Evolutionary conservation across 2,888 invertebrate genomes (phyloP).

Genomic region (Amblyteles armatorius): DNA sequence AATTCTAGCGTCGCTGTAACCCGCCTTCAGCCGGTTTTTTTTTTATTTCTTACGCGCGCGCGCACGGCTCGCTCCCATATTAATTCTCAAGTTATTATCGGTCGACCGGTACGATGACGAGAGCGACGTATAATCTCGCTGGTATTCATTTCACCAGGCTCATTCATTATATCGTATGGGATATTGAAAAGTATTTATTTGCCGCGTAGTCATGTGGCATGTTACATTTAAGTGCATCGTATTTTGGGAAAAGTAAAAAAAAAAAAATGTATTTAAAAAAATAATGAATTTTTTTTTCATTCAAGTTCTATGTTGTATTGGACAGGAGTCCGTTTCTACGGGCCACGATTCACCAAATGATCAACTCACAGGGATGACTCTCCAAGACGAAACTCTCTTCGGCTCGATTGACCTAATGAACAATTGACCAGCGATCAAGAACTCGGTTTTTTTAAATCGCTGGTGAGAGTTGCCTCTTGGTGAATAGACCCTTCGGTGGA

Average conservation of each 20-base stretch:
- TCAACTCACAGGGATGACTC: too few relatives aligned
- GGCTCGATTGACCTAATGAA: too few relatives aligned
- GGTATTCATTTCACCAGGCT: slow-evolving; percentile 28
- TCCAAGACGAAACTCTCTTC: too few relatives aligned
- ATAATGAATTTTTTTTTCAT: too few relatives aligned
- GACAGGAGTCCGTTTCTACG: too few relatives aligned
- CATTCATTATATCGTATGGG: slow-evolving; percentile 30
- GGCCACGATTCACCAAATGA: too few relatives aligned
- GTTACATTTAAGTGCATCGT: neutral
- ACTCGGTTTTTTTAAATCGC: too few relatives aligned
- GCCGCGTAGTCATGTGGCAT: neutral
- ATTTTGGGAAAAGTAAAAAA: neutral
- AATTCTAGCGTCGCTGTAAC: slow-evolving; percentile 1
- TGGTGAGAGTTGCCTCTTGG: too few relatives aligned
- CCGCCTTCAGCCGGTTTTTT: slow-evolving; percentile 6
- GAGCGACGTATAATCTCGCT: slow-evolving; percentile 24
- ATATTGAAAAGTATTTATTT: slow-evolving; percentile 27
- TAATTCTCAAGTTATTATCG: slow-evolving; percentile 43
- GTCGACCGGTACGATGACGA: slow-evolving; percentile 10
- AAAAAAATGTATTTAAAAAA: too few relatives aligned
- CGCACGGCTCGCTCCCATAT: slow-evolving; percentile 17
- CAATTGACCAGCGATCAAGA: too few relatives aligned
- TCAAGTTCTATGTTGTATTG: too few relatives aligned
- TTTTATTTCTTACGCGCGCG: slow-evolving; percentile 15
- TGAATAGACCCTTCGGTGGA: too few relatives aligned